Evolutionary conservation across 2,888 invertebrate genomes (phyloP).

Genomic region (Caenorhabditis drosophilae): DNA sequence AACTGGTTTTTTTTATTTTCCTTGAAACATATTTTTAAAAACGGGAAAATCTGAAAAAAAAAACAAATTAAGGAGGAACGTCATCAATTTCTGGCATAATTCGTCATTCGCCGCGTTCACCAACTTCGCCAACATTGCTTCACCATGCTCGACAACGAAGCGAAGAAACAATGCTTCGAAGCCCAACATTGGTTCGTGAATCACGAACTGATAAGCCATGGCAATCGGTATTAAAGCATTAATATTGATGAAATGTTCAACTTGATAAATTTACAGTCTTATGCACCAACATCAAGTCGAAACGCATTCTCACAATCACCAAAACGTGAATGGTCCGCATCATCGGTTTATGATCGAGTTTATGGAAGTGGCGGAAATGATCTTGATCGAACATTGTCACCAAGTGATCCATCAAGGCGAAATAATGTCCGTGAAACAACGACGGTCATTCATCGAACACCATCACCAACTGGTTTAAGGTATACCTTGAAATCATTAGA

Average conservation of each 20-base stretch:
- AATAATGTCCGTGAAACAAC: constrained; percentile 42
- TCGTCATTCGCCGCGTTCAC: constrained; percentile 38
- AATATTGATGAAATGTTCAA: background rate
- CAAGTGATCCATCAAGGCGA: constrained; percentile 37
- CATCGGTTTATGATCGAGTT: constrained; percentile 41
- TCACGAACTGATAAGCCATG: constrained; percentile 45
- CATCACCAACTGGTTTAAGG: constrained; percentile 44
- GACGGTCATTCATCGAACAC: constrained; percentile 37
- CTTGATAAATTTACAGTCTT: constrained; percentile 25
- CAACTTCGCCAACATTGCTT: constrained; percentile 50
- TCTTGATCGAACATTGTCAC: constrained; percentile 32
- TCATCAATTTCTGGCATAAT: constrained; percentile 42
- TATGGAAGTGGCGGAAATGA: constrained; percentile 42
- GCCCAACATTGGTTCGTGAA: constrained; percentile 42
- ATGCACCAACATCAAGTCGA: constrained; percentile 37
- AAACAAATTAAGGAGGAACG: constrained; percentile 20
- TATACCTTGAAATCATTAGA: no score
- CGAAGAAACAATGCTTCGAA: constrained; percentile 41
- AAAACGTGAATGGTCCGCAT: constrained; percentile 41
- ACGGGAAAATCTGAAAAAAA: no score
- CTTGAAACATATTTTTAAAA: no score
- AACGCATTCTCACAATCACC: constrained; percentile 45
- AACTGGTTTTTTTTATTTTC: no score
- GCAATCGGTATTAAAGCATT: constrained; percentile 36
- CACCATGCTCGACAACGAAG: constrained; percentile 46